Conservation (phyloP, 92 coral and sea anemone genomes). For the Epizoanthus ramosus region DNA sequence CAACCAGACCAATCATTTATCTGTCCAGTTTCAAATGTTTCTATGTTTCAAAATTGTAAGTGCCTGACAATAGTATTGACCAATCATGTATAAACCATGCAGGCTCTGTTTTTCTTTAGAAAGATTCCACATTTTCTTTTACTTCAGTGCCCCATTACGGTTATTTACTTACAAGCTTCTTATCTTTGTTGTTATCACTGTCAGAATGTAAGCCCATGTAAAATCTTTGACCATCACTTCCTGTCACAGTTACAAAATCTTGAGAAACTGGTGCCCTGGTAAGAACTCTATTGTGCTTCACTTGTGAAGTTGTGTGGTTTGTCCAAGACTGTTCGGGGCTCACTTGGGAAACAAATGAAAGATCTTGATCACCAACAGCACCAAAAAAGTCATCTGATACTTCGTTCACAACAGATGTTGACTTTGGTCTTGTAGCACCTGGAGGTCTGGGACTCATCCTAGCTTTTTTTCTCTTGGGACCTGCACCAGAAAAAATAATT, state of each 20-base stretch:
- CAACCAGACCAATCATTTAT: too few species aligned
- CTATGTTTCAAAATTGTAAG: too few species aligned
- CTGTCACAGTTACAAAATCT: slow-evolving; percentile 76
- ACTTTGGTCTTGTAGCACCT: not conserved
- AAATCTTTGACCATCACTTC: slow-evolving; percentile 89
- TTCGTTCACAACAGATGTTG: not conserved
- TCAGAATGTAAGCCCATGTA: slow-evolving; percentile 68
- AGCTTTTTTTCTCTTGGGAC: slow-evolving; percentile 67
- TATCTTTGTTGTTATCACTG: slow-evolving; percentile 42
- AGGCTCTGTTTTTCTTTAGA: too few species aligned
- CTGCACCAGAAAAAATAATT: slow-evolving; percentile 28
- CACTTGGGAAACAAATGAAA: not conserved
- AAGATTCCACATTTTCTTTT: not conserved
- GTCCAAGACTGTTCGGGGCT: not conserved
- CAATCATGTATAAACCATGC: too few species aligned
- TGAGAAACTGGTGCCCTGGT: slow-evolving; percentile 84
- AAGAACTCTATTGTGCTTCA: slow-evolving; percentile 52
- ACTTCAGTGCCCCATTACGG: not conserved
- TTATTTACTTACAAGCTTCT: not conserved
- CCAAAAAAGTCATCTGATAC: not conserved
- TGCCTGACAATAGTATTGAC: too few species aligned
- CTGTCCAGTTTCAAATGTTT: too few species aligned
- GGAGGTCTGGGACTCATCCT: slow-evolving; percentile 46
- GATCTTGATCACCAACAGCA: not conserved
- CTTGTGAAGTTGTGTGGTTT: slow-evolving; percentile 4